A percentile compares a stretch with the other conserved stretches of the same genome.
These are phyloP conservation scores for Amphilophus citrinellus DNA, from an alignment of 2,113 vertebrate species.

Conservation along the genomic window DNA sequence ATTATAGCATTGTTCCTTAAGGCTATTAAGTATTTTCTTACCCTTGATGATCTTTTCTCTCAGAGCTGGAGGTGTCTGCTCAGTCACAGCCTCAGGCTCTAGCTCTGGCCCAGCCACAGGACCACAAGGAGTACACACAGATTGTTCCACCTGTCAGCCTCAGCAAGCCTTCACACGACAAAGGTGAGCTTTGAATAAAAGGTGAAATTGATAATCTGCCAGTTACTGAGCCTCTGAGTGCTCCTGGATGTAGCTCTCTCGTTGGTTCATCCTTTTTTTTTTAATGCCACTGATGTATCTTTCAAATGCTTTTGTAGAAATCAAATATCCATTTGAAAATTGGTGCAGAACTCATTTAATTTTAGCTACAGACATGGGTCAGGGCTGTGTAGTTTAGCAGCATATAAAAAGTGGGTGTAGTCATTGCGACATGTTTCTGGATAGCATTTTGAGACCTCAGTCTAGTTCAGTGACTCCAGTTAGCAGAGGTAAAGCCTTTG, in stretches of 20 bases:
- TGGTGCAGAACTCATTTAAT: no score
- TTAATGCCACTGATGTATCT: no score
- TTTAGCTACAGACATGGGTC: no score
- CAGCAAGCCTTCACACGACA: constrained; percentile 77
- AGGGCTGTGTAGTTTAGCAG: no score
- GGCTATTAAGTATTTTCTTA: neutral
- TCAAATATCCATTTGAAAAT: no score
- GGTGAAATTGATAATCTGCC: no score
- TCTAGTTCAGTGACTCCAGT: neutral
- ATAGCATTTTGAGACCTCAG: no score
- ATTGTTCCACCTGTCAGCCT: constrained; percentile 84
- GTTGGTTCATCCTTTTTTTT: no score
- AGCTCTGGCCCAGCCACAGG: constrained; percentile 64
- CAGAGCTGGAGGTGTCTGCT: constrained; percentile 75
- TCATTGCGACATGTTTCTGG: no score
- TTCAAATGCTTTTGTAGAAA: no score
- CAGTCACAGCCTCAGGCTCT: constrained; percentile 47
- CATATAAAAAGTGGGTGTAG: no score
- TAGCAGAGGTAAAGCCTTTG: neutral
- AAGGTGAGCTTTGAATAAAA: constrained; percentile 76
- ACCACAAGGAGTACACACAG: constrained; percentile 85
- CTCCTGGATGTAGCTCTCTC: no score
- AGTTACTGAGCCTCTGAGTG: neutral
- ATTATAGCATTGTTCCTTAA: neutral
- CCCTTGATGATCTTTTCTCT: neutral